Evolutionary conservation across 2,888 invertebrate genomes (phyloP).

Genomic region (Auanema sp.): DNA sequence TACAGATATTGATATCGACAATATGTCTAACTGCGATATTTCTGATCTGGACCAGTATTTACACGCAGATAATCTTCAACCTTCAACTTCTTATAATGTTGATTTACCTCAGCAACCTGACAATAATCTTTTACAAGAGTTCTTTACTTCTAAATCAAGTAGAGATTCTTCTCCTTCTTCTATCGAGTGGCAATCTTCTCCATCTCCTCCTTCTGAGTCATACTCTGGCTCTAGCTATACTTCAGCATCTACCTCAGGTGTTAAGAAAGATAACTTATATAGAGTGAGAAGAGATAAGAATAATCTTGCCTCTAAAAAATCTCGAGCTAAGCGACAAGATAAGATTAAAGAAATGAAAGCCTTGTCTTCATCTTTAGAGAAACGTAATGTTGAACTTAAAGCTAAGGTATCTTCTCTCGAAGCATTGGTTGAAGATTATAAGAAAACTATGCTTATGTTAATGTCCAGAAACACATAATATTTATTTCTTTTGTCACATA

Average conservation of each 20-base stretch:
- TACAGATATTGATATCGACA: conserved; percentile 24
- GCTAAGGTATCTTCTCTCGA: conserved; percentile 34
- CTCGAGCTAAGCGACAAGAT: conserved; percentile 34
- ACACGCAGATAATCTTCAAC: conserved; percentile 18
- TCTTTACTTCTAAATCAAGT: conserved; percentile 4
- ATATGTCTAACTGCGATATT: conserved; percentile 35
- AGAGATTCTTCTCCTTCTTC: conserved; percentile 1
- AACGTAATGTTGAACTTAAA: conserved; percentile 28
- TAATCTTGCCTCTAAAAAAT: conserved; percentile 33
- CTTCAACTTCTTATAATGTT: conserved; percentile 5
- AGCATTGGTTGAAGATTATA: conserved; percentile 40
- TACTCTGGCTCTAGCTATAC: conserved; percentile 6
- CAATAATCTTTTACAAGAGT: not conserved
- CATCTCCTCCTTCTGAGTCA: conserved; percentile 3
- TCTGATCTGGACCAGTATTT: conserved; percentile 37
- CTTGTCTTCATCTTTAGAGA: conserved; percentile 28
- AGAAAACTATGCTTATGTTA: conserved; percentile 37
- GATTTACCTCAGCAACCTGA: conserved; percentile 2
- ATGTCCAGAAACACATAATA: too few relatives aligned
- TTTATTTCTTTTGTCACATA: too few relatives aligned
- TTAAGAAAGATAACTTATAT: conserved; percentile 26
- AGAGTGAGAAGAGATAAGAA: conserved; percentile 39
- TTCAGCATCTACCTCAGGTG: conserved; percentile 9
- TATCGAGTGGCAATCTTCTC: not conserved
- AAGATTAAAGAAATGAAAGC: conserved; percentile 27